Percentiles rank a stretch among this genome's conserved stretches.
Evolutionary conservation across 1,140 invertebrate species (phyloP).

Genomic region (Leptestheria dahalacensis): DNA sequence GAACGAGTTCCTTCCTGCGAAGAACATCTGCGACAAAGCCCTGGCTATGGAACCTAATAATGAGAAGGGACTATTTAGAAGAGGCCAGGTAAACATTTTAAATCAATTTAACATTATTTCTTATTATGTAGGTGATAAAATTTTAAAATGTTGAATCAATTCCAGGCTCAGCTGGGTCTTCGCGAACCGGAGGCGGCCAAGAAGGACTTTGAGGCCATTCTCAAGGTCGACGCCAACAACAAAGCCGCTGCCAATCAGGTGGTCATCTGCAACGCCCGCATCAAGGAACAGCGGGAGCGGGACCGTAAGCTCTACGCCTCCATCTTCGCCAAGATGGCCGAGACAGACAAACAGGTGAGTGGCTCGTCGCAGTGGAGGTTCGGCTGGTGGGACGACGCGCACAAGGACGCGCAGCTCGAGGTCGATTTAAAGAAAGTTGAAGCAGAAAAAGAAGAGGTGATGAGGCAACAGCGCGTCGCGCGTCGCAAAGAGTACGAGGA

Average conservation of each 20-base stretch:
- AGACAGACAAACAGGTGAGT: slow-evolving; percentile 21
- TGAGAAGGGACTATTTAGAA: slow-evolving; percentile 78
- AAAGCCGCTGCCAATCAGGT: slow-evolving; percentile 68
- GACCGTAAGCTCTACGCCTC: slow-evolving; percentile 85
- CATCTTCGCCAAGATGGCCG: slow-evolving; percentile 58
- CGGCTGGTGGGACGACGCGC: slow-evolving; percentile 16
- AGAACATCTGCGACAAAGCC: slow-evolving; percentile 49
- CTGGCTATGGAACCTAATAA: slow-evolving; percentile 59
- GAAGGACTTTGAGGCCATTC: slow-evolving; percentile 58
- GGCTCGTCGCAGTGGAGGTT: slow-evolving; percentile 10
- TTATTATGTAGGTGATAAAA: background rate
- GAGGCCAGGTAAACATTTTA: slow-evolving; percentile 67
- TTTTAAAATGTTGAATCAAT: too few relatives aligned
- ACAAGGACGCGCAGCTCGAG: slow-evolving; percentile 11
- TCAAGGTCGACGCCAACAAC: slow-evolving; percentile 56
- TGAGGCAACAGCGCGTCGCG: background rate
- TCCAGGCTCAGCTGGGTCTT: slow-evolving; percentile 50
- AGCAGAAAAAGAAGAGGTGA: slow-evolving; percentile 11
- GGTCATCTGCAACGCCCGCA: slow-evolving; percentile 47
- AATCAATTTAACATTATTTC: background rate
- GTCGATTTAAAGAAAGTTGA: slow-evolving; percentile 16
- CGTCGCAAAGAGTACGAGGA: slow-evolving; percentile 5
- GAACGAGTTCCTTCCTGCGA: slow-evolving; percentile 53
- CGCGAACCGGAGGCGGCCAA: slow-evolving; percentile 64
- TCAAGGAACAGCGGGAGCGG: slow-evolving; percentile 56